These are phyloP conservation scores for Poeciliopsis retropinna DNA, from an alignment of 2,113 vertebrate species.

Conservation along the genomic window DNA sequence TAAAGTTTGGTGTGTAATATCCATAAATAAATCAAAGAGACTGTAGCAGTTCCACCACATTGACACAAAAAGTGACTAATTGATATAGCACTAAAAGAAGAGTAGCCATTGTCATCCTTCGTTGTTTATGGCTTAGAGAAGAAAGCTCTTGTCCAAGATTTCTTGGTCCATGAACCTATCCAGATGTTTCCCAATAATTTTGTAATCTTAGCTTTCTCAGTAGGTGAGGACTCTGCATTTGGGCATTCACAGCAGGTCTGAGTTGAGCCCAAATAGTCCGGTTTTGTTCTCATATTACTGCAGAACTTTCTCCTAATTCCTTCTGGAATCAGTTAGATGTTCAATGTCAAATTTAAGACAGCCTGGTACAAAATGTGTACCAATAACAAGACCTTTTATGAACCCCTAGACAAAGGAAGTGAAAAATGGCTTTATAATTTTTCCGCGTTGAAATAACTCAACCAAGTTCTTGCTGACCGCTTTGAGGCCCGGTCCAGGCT, in stretches of 20 bases:
- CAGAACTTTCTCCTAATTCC: neutral
- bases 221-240: no score
- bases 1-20: conserved; percentile 7
- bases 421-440: neutral
- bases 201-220: neutral
- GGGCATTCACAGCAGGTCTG: neutral
- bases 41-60: neutral
- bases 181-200: no score
- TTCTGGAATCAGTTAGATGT: neutral
- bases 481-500: neutral
- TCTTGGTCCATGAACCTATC: no score
- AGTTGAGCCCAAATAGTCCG: neutral
- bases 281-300: neutral
- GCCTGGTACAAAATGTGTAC: neutral
- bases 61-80: neutral
- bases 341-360: neutral
- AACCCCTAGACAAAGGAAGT: neutral
- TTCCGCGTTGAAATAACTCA: neutral
- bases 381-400: neutral
- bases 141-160: no score
- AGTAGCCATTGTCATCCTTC: neutral
- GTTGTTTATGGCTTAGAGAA: no score
- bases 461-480: neutral
- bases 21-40: conserved; percentile 15
- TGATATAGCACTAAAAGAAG: neutral